These are phyloP conservation scores for Rhizoglyphus robini DNA, from an alignment of 1,140 invertebrate genomes.

Conservation along the genomic window DNA sequence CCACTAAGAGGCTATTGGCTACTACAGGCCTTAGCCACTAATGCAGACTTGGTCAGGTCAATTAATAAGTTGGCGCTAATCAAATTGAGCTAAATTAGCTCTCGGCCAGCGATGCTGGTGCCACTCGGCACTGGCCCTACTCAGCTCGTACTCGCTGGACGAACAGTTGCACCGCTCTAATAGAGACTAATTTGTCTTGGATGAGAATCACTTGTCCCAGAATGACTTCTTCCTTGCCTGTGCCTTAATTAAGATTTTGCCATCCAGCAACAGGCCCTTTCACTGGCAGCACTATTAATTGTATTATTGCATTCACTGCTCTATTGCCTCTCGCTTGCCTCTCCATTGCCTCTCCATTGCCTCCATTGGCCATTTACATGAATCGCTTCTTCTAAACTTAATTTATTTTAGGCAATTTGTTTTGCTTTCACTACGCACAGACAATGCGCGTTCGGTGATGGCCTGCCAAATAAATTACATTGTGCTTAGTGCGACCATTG, in stretches of 20 bases:
- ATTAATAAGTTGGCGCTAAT: constrained; percentile 9
- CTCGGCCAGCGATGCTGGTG: not conserved
- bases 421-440: constrained; percentile 13
- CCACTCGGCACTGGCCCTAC: not conserved
- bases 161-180: not conserved
- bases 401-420: constrained; percentile 1
- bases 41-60: too few relatives aligned
- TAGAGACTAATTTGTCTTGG: constrained; percentile 10
- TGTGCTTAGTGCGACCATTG: not conserved
- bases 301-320: not conserved
- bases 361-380: constrained; percentile 10
- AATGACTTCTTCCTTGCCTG: not conserved
- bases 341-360: not conserved
- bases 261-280: constrained; percentile 5
- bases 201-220: not conserved
- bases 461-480: constrained; percentile 3
- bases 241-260: constrained; percentile 9
- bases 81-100: constrained; percentile 14
- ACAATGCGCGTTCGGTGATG: constrained; percentile 3
- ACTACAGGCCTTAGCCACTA: not conserved
- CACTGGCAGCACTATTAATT: not conserved
- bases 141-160: not conserved
- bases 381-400: constrained; percentile 16
- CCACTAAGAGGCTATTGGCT: not conserved
- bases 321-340: not conserved